Percentiles rank a stretch among this genome's conserved stretches.
phyloP scores from a whole-genome alignment of 2,113 vertebrate species.

The Ammospiza nelsoni region DNA sequence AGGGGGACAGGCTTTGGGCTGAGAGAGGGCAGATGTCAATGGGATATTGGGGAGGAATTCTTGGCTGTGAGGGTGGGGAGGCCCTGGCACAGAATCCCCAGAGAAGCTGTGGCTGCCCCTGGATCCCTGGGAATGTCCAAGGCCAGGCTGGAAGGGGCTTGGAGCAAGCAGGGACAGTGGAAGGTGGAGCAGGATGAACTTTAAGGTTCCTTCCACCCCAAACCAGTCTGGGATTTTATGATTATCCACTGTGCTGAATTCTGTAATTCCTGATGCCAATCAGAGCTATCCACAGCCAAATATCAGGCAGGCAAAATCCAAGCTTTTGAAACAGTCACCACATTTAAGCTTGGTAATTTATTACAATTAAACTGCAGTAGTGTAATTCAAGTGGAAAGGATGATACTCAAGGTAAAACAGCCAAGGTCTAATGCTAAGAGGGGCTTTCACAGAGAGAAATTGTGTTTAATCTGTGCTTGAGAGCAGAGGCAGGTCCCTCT shows the following conservation, averaged over 20 bases:
- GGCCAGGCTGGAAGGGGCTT: background rate
- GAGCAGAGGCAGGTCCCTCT: background rate
- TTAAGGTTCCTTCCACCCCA: background rate
- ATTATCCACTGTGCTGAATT: background rate
- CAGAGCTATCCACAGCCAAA: background rate
- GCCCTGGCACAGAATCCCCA: rapidly evolving
- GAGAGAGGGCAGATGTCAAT: background rate
- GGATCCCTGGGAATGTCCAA: background rate
- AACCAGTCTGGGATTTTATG: background rate
- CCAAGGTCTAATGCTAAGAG: background rate
- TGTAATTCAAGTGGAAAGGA: background rate
- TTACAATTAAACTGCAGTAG: background rate
- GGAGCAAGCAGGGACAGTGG: background rate
- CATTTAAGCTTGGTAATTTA: background rate
- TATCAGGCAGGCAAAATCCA: background rate
- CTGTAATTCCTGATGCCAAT: background rate
- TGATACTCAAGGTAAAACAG: background rate
- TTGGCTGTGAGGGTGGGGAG: rapidly evolving
- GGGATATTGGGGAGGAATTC: background rate
- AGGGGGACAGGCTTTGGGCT: background rate
- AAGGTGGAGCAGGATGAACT: rapidly evolving
- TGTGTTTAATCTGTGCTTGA: background rate
- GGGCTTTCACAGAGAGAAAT: background rate
- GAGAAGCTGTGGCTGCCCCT: background rate
- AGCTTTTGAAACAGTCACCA: background rate